phyloP scores from a whole-genome alignment of 2,888 invertebrate species.

The Resseliella maxima region DNA sequence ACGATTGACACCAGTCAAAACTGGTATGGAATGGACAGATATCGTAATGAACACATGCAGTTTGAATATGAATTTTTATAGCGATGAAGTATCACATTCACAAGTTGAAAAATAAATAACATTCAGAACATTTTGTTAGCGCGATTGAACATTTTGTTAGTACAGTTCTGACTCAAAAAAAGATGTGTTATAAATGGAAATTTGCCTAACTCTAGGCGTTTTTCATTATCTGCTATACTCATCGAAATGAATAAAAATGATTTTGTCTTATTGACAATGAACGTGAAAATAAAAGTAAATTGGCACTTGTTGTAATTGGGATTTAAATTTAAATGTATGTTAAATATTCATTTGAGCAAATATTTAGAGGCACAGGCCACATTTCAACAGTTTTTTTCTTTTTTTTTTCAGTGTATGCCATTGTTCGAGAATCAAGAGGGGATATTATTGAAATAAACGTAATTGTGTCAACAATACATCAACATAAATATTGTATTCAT shows the following conservation, averaged over 20 bases:
- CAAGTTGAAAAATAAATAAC: neutral
- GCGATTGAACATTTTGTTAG: neutral
- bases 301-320: neutral
- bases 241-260: neutral
- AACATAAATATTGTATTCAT: neutral
- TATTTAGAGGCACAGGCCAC: constrained; percentile 1
- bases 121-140: neutral
- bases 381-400: too few relatives aligned
- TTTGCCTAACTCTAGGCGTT: constrained; percentile 37
- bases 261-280: constrained; percentile 12
- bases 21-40: too few relatives aligned
- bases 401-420: too few relatives aligned
- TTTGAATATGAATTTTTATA: neutral
- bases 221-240: neutral
- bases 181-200: neutral
- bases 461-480: neutral
- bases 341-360: constrained; percentile 6
- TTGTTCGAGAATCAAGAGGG: neutral
- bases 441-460: neutral
- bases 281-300: constrained; percentile 40
- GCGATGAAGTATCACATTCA: neutral
- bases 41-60: too few relatives aligned
- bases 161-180: neutral
- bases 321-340: constrained; percentile 13
- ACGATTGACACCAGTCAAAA: neutral